Conservation (phyloP, 2,888 invertebrate species). For the Callosobruchus maculatus region DNA sequence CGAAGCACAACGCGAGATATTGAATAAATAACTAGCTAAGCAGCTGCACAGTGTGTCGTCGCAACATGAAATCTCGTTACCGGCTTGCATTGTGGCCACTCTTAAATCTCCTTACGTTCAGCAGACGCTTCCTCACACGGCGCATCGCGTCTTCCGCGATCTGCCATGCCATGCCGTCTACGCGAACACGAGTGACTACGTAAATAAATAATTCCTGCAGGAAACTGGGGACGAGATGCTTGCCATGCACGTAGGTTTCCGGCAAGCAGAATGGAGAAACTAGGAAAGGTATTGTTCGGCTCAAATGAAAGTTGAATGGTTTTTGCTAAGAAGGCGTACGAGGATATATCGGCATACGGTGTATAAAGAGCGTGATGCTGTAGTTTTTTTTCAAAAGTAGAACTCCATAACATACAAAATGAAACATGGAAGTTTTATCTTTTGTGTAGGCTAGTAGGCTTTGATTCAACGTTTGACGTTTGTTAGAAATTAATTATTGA, state of each 20-base stretch:
- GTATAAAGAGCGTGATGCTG: too few relatives aligned
- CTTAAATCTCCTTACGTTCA: neutral
- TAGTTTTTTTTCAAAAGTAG: too few relatives aligned
- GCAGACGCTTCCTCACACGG: neutral
- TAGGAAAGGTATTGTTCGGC: neutral
- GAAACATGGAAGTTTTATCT: too few relatives aligned
- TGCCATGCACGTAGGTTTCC: neutral
- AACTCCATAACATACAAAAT: too few relatives aligned
- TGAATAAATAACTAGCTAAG: neutral
- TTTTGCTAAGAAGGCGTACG: too few relatives aligned
- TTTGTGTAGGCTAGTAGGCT: too few relatives aligned
- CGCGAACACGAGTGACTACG: neutral
- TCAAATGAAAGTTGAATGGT: too few relatives aligned
- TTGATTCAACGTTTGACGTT: too few relatives aligned
- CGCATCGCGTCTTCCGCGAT: neutral
- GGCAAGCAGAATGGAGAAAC: neutral
- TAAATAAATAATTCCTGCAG: neutral
- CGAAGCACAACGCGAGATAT: neutral
- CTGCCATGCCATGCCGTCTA: neutral
- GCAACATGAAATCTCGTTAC: neutral
- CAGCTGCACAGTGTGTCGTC: neutral
- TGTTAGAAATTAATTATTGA: too few relatives aligned
- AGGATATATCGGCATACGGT: too few relatives aligned
- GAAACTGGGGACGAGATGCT: neutral
- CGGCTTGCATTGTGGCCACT: neutral